Evolutionary conservation across 2,797 vertebrate genomes (phyloP).

Genomic region (Moxostoma hubbsi): DNA sequence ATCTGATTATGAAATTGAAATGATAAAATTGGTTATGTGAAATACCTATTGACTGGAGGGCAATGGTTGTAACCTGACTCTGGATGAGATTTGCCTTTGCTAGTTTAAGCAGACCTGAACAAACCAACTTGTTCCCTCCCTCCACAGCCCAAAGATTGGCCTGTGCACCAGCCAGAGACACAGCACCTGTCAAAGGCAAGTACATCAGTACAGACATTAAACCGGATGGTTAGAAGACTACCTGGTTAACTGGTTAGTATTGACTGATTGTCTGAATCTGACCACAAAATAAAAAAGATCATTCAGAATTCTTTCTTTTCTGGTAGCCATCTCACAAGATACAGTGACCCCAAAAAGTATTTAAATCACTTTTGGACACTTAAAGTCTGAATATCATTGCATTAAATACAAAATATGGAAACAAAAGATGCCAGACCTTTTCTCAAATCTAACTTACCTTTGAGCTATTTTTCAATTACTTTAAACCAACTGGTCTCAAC

Average conservation of each 20-base stretch:
- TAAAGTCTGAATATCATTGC: too few relatives aligned
- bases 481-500: too few relatives aligned
- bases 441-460: too few relatives aligned
- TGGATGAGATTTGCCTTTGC: slow-evolving; percentile 88
- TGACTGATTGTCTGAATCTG: too few relatives aligned
- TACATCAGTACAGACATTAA: slow-evolving; percentile 5
- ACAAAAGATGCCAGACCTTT: too few relatives aligned
- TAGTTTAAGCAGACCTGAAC: slow-evolving; percentile 89
- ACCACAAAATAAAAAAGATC: background rate
- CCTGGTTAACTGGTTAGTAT: too few relatives aligned
- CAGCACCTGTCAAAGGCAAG: slow-evolving; percentile 82
- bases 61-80: slow-evolving; percentile 83
- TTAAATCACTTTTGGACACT: too few relatives aligned
- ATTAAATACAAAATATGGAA: too few relatives aligned
- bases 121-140: slow-evolving; percentile 96
- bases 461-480: too few relatives aligned
- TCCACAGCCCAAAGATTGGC: slow-evolving; percentile 95
- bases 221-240: background rate
- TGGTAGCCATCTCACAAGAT: background rate
- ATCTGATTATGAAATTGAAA: too few relatives aligned
- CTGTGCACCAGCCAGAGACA: slow-evolving; percentile 91
- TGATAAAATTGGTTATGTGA: background rate
- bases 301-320: background rate
- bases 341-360: background rate
- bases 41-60: slow-evolving; percentile 83